Conservation (phyloP, 2,797 vertebrate species). For the Danio jaintianensis region DNA sequence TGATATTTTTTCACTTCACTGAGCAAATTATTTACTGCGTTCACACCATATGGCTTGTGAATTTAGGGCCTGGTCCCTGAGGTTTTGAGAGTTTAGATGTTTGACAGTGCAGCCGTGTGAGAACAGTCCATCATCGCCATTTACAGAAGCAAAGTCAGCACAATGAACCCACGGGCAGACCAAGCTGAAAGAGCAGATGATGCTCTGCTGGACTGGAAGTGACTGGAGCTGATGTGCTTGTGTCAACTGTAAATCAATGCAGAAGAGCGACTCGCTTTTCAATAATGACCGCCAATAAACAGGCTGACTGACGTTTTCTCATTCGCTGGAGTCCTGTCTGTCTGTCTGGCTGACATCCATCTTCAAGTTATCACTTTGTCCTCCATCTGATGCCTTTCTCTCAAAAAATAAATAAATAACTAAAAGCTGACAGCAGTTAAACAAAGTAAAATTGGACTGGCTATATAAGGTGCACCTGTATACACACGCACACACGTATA, state of each 20-base stretch:
- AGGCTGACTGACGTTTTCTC: slow-evolving; percentile 56
- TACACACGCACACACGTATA: too few species aligned
- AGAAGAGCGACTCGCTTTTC: slow-evolving; percentile 46
- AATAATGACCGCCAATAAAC: slow-evolving; percentile 58
- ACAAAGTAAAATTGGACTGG: slow-evolving; percentile 48
- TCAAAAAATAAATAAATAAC: slow-evolving; percentile 14
- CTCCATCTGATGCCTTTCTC: slow-evolving; percentile 27
- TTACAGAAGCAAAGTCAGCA: slow-evolving; percentile 38
- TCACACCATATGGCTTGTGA: slow-evolving; percentile 59
- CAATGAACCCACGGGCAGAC: slow-evolving; percentile 17
- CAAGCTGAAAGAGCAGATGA: slow-evolving; percentile 28
- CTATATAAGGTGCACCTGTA: background rate
- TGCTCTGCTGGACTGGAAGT: slow-evolving; percentile 40
- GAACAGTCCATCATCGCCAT: slow-evolving; percentile 34
- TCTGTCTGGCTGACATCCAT: slow-evolving; percentile 50
- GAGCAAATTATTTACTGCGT: slow-evolving; percentile 56
- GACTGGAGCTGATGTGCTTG: slow-evolving; percentile 39
- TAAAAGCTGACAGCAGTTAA: slow-evolving; percentile 41
- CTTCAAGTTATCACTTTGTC: slow-evolving; percentile 44
- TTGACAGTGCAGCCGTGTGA: slow-evolving; percentile 40
- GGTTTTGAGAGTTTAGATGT: slow-evolving; percentile 28
- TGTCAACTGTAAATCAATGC: slow-evolving; percentile 56
- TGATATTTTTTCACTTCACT: slow-evolving; percentile 46
- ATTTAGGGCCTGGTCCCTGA: slow-evolving; percentile 37
- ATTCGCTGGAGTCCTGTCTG: slow-evolving; percentile 40